Conservation (phyloP, 2,797 vertebrate genomes). For the Naso thynnoides region DNA sequence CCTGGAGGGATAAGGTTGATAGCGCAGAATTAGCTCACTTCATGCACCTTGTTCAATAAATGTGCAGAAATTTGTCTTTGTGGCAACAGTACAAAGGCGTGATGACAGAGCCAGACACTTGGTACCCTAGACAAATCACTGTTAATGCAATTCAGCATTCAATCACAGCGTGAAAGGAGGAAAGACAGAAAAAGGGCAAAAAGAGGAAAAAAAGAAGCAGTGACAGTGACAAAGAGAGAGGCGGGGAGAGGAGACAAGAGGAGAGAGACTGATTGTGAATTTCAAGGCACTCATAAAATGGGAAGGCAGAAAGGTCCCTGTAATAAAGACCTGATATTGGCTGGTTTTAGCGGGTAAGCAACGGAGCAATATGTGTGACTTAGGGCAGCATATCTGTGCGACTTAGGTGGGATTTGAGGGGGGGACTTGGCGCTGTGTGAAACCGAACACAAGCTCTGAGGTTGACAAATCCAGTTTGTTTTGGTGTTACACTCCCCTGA, state of each 20-base stretch:
- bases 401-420: constrained; percentile 71
- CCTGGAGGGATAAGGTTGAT: constrained; percentile 73
- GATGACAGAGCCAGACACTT: constrained; percentile 41
- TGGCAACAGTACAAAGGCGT: constrained; percentile 50
- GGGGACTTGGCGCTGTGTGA: constrained; percentile 56
- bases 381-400: constrained; percentile 57
- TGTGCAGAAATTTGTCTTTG: constrained; percentile 55
- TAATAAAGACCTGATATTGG: constrained; percentile 74
- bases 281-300: constrained; percentile 68
- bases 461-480: constrained; percentile 74
- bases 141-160: constrained; percentile 55
- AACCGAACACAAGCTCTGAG: constrained; percentile 51
- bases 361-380: constrained; percentile 72
- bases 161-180: constrained; percentile 39
- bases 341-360: constrained; percentile 65
- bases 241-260: constrained; percentile 20
- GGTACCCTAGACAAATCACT: constrained; percentile 39
- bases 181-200: constrained; percentile 39
- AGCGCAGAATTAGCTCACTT: constrained; percentile 26
- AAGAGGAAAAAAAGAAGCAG: constrained; percentile 24
- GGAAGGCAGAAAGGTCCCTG: constrained; percentile 58
- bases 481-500: constrained; percentile 56
- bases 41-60: constrained; percentile 25
- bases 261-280: constrained; percentile 48
- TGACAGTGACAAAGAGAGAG: constrained; percentile 49